phyloP scores from a whole-genome alignment of 2,888 invertebrate genomes.

The Dryomyza anilis region DNA sequence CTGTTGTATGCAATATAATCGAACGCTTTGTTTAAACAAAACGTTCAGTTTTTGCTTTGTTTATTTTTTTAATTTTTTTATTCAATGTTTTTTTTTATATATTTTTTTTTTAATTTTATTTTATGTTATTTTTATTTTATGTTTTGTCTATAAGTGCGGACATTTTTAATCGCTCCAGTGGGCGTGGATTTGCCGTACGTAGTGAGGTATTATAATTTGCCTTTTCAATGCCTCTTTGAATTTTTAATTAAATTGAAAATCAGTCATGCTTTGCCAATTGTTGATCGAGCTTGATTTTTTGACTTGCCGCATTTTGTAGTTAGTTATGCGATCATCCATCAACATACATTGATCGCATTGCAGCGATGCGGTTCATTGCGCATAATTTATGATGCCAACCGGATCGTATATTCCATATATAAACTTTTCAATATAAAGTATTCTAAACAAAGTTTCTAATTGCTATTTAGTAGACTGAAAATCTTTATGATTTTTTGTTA shows the following conservation, averaged over 20 bases:
- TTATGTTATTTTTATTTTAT: background rate
- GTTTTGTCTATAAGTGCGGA: background rate
- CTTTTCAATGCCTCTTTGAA: slow-evolving; percentile 25
- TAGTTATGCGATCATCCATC: slow-evolving; percentile 6
- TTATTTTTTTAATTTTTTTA: background rate
- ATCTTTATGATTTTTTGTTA: too few relatives aligned
- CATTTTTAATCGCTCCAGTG: too few relatives aligned
- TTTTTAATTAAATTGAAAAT: slow-evolving; percentile 30
- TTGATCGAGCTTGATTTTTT: background rate
- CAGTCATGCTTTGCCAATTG: slow-evolving; percentile 5
- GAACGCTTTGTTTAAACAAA: slow-evolving; percentile 1
- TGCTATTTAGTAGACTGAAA: too few relatives aligned
- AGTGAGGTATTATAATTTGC: background rate
- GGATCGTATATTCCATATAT: too few relatives aligned
- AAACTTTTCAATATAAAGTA: too few relatives aligned
- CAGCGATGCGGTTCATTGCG: slow-evolving; percentile 25
- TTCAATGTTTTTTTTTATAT: too few relatives aligned
- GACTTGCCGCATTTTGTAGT: background rate
- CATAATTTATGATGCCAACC: slow-evolving; percentile 23
- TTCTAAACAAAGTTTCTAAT: too few relatives aligned
- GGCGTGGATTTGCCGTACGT: background rate
- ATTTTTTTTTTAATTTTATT: too few relatives aligned
- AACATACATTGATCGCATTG: slow-evolving; percentile 12
- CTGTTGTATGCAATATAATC: background rate
- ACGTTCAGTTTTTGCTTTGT: background rate